These are phyloP conservation scores for Orgyia antiqua DNA, from an alignment of 2,888 invertebrate genomes.

Conservation along the genomic window DNA sequence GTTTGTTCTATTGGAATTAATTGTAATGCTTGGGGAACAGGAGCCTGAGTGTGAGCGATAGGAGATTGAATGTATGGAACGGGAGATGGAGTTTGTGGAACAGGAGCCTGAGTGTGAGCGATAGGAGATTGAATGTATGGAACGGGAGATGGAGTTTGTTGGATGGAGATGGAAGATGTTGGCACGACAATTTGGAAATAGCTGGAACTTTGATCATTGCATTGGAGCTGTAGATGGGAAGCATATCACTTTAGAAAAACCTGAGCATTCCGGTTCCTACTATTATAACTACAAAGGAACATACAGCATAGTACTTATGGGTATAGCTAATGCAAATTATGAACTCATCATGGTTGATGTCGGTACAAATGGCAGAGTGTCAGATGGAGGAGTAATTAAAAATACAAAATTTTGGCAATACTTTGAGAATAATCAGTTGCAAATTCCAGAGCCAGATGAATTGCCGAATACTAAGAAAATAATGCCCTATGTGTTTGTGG, in stretches of 20 bases:
- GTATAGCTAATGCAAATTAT: conserved; percentile 12
- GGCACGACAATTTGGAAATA: conserved; percentile 14
- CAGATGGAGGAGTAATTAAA: conserved; percentile 3
- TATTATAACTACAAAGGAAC: conserved; percentile 5
- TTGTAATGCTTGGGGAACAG: background rate
- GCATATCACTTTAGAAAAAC: conserved; percentile 14
- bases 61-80: no score
- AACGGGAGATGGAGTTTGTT: no score
- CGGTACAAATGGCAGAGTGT: conserved; percentile 4
- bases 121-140: no score
- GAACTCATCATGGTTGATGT: conserved; percentile 6
- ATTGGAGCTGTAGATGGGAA: conserved; percentile 22
- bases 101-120: background rate
- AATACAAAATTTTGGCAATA: conserved; percentile 1
- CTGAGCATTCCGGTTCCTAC: conserved; percentile 4
- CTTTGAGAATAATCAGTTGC: conserved; percentile 2
- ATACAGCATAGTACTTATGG: conserved; percentile 14
- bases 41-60: background rate
- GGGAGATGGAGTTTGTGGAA: background rate
- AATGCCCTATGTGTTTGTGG: conserved; percentile 8
- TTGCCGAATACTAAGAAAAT: background rate
- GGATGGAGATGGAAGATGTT: conserved; percentile 2
- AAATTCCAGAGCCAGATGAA: conserved; percentile 3
- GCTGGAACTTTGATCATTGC: conserved; percentile 28
- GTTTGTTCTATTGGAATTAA: background rate